These are phyloP conservation scores for Kradibia gibbosae DNA, from an alignment of 1,140 invertebrate genomes.

Conservation along the genomic window DNA sequence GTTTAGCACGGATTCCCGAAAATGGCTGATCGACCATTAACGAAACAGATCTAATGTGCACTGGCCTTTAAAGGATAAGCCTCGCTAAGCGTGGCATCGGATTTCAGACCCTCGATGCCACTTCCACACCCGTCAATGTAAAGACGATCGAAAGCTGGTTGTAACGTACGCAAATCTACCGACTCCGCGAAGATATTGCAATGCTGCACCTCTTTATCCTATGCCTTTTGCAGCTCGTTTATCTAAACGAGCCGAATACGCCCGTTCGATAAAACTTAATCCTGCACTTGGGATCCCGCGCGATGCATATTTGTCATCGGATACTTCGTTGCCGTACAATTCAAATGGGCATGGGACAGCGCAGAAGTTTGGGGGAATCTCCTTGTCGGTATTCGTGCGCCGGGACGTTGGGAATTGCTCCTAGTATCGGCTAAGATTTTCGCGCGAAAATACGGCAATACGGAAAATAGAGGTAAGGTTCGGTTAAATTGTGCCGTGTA, in stretches of 20 bases:
- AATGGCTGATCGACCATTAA: not conserved
- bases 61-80: constrained; percentile 7
- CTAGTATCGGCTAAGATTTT: constrained; percentile 57
- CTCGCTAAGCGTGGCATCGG: not conserved
- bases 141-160: not conserved
- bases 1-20: constrained; percentile 5
- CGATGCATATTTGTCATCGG: constrained; percentile 13
- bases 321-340: constrained; percentile 29
- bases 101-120: constrained; percentile 12
- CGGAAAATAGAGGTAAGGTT: no score
- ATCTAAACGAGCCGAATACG: constrained; percentile 14
- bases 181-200: not conserved
- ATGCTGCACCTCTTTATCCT: no score
- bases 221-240: no score
- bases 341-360: constrained; percentile 19
- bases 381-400: constrained; percentile 44
- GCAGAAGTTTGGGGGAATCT: not conserved
- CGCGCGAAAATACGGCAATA: constrained; percentile 27
- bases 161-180: not conserved
- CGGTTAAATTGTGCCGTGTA: constrained; percentile 46
- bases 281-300: constrained; percentile 4
- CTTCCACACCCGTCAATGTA: not conserved
- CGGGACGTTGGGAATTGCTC: constrained; percentile 50
- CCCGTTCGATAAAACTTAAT: constrained; percentile 36
- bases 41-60: not conserved